Evolutionary conservation across 2,113 vertebrate genomes (phyloP), one percentile per base, ranked within the genome.

Genomic region (Verasper variegatus): DNA sequence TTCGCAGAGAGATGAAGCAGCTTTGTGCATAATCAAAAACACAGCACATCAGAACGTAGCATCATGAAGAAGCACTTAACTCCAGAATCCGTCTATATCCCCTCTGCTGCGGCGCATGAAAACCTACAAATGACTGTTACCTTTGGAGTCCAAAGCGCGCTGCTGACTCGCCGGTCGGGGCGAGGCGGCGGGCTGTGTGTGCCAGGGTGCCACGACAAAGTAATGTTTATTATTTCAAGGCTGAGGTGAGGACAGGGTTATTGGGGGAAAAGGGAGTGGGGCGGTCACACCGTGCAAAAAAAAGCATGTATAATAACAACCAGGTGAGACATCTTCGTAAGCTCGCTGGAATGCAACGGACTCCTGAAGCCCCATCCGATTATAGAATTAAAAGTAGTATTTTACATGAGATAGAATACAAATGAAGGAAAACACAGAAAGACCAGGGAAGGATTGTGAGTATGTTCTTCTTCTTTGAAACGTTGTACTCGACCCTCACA

Each of bases 181-280:
- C 35, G n/a, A 68, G 69, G 71, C 17, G 54, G 67, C 59, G 76
- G 64, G 62, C 27, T 68, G 8, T 65, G 54, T 82, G 75, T 82
- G 82, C 76, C 71, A 76, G 73, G 67, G 74, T 80, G 74, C 84
- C 56, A 78, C 73, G 78, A 67, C 82, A 57, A 74, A 72, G 79
- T 76, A 66, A 69, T 91, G 81, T 88, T 86, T 90, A 90, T 89
- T 89, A 85, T 91, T 86, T 86, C 76, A 89, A 81, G 89, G 63
- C 72, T 64, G 85, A 84, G 88, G 83, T 88, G 79, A 86, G 71
- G 81, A 82, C 63, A 79, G 74, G 76, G 83, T 86, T 74, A 74
- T 71, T 67, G 81, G 52, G 76, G 77, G 58, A 52, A 20, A 12
- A 49, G 66, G 74, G 68, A 23, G 64, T 15, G 23, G 58, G 68